A percentile compares a stretch with the other conserved stretches of the same genome.
Conservation (phyloP, 2,888 invertebrate species). For the Lycaena phlaeas region DNA sequence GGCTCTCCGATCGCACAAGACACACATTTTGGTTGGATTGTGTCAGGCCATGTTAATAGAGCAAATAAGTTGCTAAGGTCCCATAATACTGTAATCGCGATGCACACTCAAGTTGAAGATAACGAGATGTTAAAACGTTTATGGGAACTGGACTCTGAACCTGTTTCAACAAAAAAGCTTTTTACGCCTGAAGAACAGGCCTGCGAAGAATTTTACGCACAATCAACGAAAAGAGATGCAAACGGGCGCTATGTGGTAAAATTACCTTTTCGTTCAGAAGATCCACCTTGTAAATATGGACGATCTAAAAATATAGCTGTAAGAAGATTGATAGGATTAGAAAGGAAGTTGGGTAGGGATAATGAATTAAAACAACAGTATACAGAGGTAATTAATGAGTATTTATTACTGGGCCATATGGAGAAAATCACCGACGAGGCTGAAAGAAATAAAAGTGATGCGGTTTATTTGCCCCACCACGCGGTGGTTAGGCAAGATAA, state of each 20-base stretch:
- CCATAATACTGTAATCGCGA: too few species aligned
- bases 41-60: neutral
- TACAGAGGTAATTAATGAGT: too few species aligned
- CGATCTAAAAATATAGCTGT: slow-evolving; percentile 2
- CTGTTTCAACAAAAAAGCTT: neutral
- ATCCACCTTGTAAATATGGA: slow-evolving; percentile 4
- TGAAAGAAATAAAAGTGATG: slow-evolving; percentile 1
- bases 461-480: slow-evolving; percentile 6
- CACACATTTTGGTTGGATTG: neutral
- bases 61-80: too few species aligned
- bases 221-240: neutral
- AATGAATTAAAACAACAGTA: slow-evolving; percentile 7
- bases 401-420: neutral
- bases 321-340: slow-evolving; percentile 6
- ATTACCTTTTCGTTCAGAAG: neutral
- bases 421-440: neutral
- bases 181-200: neutral
- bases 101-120: neutral
- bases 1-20: neutral
- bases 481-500: neutral
- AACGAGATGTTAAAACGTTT: neutral
- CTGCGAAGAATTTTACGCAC: neutral
- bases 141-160: neutral
- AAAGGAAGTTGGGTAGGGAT: slow-evolving; percentile 8
- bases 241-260: neutral